phyloP scores from a whole-genome alignment of 2,797 vertebrate genomes.

The Alauda arvensis region DNA sequence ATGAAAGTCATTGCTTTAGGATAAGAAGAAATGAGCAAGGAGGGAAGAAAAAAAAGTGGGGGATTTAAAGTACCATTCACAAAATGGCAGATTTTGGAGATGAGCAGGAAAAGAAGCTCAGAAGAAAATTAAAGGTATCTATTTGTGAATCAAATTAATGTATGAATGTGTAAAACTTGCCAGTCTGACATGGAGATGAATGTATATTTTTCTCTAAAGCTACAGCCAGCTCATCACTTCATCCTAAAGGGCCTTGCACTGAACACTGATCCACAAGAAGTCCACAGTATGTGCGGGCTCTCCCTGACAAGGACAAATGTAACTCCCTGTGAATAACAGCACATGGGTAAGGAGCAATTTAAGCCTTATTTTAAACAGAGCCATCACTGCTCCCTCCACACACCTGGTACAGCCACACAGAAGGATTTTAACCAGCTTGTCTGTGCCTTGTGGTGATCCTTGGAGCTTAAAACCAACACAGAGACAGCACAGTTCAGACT shows the following conservation, averaged over 20 bases:
- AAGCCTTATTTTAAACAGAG: constrained; percentile 27
- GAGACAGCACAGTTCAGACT: background rate
- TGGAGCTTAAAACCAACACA: background rate
- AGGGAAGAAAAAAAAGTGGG: background rate
- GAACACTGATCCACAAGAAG: background rate
- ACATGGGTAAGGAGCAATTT: constrained; percentile 36
- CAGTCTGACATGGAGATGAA: constrained; percentile 4
- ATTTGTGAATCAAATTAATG: constrained; percentile 41
- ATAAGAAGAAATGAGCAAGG: background rate
- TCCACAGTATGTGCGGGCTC: background rate
- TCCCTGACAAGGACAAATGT: constrained; percentile 35
- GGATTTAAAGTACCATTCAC: background rate
- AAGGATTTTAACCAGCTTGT: background rate
- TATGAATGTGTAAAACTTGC: background rate
- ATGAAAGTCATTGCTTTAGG: background rate
- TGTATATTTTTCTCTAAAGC: constrained; percentile 14
- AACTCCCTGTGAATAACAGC: background rate
- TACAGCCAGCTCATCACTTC: constrained; percentile 21
- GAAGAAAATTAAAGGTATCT: background rate
- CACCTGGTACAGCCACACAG: constrained; percentile 1
- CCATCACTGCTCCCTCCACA: background rate
- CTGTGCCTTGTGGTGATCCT: background rate
- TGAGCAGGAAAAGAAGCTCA: background rate
- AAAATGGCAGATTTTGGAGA: background rate
- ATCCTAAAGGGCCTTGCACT: background rate